Conservation (phyloP, 2,113 vertebrate genomes). For the Himantopus leucocephalus region DNA sequence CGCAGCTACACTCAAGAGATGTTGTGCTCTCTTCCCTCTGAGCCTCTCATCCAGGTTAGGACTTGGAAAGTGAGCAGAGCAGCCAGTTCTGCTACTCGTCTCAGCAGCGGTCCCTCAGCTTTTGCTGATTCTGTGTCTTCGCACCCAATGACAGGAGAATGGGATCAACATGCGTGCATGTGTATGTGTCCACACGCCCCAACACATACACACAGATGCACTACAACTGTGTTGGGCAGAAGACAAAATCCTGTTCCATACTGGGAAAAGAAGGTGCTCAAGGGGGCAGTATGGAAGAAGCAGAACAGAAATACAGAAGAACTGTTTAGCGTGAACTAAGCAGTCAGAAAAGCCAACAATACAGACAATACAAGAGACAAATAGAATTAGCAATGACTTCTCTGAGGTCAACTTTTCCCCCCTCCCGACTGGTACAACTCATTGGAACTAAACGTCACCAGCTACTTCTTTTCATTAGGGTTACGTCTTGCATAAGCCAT, state of each 20-base stretch:
- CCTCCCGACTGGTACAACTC: neutral
- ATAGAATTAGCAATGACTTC: neutral
- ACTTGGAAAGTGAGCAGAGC: neutral
- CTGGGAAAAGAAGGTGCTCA: neutral
- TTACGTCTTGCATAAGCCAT: neutral
- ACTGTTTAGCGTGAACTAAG: neutral
- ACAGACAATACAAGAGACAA: neutral
- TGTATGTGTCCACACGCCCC: neutral
- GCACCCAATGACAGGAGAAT: neutral
- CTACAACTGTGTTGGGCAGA: neutral
- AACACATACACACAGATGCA: no score
- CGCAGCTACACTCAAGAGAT: neutral
- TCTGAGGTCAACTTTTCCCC: neutral
- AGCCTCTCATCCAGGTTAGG: neutral
- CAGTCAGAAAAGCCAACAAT: neutral
- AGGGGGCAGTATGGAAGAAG: neutral
- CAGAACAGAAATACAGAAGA: neutral
- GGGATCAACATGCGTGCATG: accelerated
- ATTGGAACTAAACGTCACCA: neutral
- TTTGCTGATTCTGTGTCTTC: neutral
- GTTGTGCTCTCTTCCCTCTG: neutral
- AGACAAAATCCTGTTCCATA: neutral
- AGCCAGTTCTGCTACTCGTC: neutral
- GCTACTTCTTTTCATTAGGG: neutral
- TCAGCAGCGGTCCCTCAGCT: neutral